phyloP scores from a whole-genome alignment of 2,888 invertebrate genomes.

The Torymus aiolomorphi region DNA sequence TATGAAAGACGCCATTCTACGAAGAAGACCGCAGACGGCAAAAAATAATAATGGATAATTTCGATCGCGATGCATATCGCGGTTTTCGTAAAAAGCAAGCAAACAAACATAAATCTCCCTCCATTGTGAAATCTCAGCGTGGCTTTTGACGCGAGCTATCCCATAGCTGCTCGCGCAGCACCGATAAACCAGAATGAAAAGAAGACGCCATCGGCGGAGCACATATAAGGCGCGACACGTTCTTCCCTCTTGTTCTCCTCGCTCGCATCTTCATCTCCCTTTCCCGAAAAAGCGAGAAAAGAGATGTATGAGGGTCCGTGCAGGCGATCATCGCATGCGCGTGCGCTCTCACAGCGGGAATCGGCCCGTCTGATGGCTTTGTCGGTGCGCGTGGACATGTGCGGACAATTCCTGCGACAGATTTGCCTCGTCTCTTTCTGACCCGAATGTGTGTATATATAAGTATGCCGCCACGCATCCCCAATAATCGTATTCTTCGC shows the following conservation, averaged over 20 bases:
- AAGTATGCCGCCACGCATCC: conserved; percentile 21
- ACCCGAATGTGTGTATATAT: conserved; percentile 9
- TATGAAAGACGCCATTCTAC: too few species aligned
- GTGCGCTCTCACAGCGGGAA: conserved; percentile 24
- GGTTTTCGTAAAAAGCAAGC: conserved; percentile 1
- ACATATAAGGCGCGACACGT: conserved; percentile 20
- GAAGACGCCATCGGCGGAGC: neutral
- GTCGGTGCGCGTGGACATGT: conserved; percentile 71
- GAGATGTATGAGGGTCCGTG: neutral
- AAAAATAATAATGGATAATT: too few species aligned
- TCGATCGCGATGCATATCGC: neutral
- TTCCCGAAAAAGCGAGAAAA: neutral
- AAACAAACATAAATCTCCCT: conserved; percentile 15
- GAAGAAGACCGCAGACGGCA: too few species aligned
- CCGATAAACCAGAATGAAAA: conserved; percentile 39
- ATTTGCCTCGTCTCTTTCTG: conserved; percentile 67
- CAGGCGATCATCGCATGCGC: conserved; percentile 58
- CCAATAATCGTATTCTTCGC: conserved; percentile 36
- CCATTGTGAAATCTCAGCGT: conserved; percentile 26
- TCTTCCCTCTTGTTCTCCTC: conserved; percentile 14
- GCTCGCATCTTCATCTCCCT: conserved; percentile 16
- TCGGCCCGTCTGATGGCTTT: conserved; percentile 68
- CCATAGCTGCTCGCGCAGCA: neutral
- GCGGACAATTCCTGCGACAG: conserved; percentile 74
- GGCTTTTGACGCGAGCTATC: conserved; percentile 24